Conservation (phyloP, 2,888 invertebrate genomes). For the Proisotoma minuta region DNA sequence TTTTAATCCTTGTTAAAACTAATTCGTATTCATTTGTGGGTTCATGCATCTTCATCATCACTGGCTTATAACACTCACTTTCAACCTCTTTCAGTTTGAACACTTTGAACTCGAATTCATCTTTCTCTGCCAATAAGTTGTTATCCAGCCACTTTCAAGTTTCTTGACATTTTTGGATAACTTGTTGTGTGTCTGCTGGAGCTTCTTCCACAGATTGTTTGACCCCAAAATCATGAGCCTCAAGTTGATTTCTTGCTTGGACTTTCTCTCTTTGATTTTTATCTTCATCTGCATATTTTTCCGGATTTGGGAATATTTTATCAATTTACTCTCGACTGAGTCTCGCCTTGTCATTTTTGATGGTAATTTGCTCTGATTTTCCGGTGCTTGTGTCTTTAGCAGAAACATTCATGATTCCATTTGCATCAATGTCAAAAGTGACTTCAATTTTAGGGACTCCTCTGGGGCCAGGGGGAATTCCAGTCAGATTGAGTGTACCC, state of each 20-base stretch:
- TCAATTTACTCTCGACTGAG: slow-evolving; percentile 79
- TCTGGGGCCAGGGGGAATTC: slow-evolving; percentile 78
- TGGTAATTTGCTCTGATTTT: slow-evolving; percentile 73
- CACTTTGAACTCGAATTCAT: slow-evolving; percentile 70
- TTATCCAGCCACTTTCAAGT: slow-evolving; percentile 74
- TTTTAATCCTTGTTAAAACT: too few relatives aligned
- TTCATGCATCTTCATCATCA: slow-evolving; percentile 76
- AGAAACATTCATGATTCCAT: slow-evolving; percentile 64
- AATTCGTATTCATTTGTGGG: too few relatives aligned
- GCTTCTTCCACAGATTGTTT: slow-evolving; percentile 65
- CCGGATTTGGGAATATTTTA: slow-evolving; percentile 73
- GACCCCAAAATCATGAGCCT: slow-evolving; percentile 64
- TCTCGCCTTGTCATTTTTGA: slow-evolving; percentile 80
- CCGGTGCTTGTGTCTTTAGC: slow-evolving; percentile 69
- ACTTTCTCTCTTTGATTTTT: slow-evolving; percentile 65
- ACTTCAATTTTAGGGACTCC: slow-evolving; percentile 59
- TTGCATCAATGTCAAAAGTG: slow-evolving; percentile 78
- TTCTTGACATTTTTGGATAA: slow-evolving; percentile 58
- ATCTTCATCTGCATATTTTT: slow-evolving; percentile 71
- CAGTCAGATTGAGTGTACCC: slow-evolving; percentile 52
- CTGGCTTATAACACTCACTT: slow-evolving; percentile 67
- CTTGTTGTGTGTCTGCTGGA: slow-evolving; percentile 63
- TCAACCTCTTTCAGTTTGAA: slow-evolving; percentile 71
- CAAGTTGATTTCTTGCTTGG: slow-evolving; percentile 66
- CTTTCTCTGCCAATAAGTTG: slow-evolving; percentile 70